Evolutionary conservation across 2,888 invertebrate genomes (phyloP), one percentile per base, ranked within the genome.

Genomic region (Crepidodera aurea): DNA sequence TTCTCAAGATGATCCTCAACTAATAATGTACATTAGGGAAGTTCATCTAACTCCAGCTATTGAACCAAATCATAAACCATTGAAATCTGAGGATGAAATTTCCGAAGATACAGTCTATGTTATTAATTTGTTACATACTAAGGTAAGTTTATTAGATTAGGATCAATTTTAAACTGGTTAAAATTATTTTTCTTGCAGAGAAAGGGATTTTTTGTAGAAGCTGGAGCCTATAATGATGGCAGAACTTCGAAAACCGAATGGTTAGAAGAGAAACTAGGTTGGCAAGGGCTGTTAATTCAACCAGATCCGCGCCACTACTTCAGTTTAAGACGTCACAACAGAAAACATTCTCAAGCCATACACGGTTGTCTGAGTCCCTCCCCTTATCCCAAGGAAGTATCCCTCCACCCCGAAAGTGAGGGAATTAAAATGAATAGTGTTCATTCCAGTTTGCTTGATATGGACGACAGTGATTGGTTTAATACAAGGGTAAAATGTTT

Each of bases 351-450:
- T 37, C 84, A 88, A 73, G 87, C 82, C 72, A 85, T 91, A 67
- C 92, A 93, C 75, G 92, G 92, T 54, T 94, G 93, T 70, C 85
- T 94, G 61, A 92, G 92, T 75, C 88, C 91, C 22, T 88, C 88
- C 55, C 84, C 87, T 39, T 90, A 90, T 75, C 92, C 91, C 15
- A 86, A 91, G 79, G 91, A 92, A 65, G 67, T 73, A 8, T 78
- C 75, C 18, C 71, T 77, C 51, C 78, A 75, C 54, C 77, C 75
- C 50, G 81, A 82, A 60, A 79, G 81, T 71, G 80, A 82, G 62
- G 62, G 57, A 12, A 83, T 81, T 0, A 79, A 79, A 72, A 79
- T 81, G 29, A 81, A 81, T 69, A 77, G 82, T 48, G 83, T 86
- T 58, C 82, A 83, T 73, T 83, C 84, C 22, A 85, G 85, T 70